Base-by-base conservation (phyloP, 2,888 invertebrate species). In the Rhorus exstirpatorius region DNA sequence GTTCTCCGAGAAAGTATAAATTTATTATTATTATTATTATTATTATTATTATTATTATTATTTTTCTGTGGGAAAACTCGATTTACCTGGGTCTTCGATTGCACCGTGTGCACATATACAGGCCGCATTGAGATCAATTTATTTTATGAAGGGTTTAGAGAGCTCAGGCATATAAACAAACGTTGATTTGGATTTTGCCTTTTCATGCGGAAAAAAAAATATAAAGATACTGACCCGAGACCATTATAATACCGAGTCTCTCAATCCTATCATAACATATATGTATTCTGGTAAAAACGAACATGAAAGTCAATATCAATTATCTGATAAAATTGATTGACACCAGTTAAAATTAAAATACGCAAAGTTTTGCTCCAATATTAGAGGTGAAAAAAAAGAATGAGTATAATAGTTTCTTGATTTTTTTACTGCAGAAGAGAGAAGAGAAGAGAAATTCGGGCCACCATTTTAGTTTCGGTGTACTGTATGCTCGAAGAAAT, bases 11-110 rank as follows among this genome's bases (percentile, higher is more conserved):
- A 12, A 55, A 31, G 41, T 46, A 67, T 75, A 67, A 46, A 49
- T 60, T 60, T 76, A 58, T 68, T 68, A 68, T 58, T 35, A 60
- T 46, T 63, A 63, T 76, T 76, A 8, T 17, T 46, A 24, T 38
- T 68, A n/a, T 68, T 58, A 14, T 41, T 41, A 12, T 35, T 58
- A 6, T 35, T 31, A n/a, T 51, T 61, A n/a, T n/a, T n/a, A n/a
- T 75, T 75, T 65, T 58, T 12, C 35, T n/a, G 2, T 14, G n/a
- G 38, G 8, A 61, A 79, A 80, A 61, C 26, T 75, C 75, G 41
- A 75, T 80, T 75, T 70, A 63, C 44, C 46, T 55, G 46, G 44
- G 46, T 61, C 14, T 53, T 68, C 68, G 61, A 68, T 68, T 75
- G 61, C 63, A 14, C 12, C 3, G 53, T 49, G 3, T 24, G 38